phyloP scores from a whole-genome alignment of 2,797 vertebrate species.

The Acestrorhynchus altus region DNA sequence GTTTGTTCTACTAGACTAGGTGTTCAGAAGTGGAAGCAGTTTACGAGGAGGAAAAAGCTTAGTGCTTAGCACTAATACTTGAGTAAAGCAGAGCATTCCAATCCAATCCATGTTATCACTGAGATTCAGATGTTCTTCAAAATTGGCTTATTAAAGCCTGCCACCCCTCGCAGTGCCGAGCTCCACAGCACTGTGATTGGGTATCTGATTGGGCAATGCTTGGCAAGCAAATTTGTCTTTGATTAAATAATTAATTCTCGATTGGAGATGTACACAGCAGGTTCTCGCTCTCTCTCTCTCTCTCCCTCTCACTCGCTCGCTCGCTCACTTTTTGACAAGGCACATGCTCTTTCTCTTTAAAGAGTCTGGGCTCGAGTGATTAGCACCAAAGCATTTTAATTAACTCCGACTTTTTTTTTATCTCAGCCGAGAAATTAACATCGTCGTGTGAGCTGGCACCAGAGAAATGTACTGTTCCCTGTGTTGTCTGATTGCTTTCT shows the following conservation, averaged over 20 bases:
- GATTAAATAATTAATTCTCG: slow-evolving; percentile 59
- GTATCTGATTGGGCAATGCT: slow-evolving; percentile 57
- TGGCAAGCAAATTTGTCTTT: slow-evolving; percentile 57
- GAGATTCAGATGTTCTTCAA: slow-evolving; percentile 52
- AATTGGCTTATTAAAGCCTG: slow-evolving; percentile 55
- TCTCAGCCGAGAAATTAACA: slow-evolving; percentile 51
- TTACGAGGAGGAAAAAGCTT: neutral
- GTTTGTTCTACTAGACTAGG: neutral
- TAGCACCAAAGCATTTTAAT: slow-evolving; percentile 55
- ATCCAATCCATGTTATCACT: slow-evolving; percentile 43
- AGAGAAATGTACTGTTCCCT: slow-evolving; percentile 39
- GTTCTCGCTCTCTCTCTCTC: slow-evolving; percentile 32
- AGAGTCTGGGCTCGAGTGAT: slow-evolving; percentile 53
- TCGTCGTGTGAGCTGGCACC: slow-evolving; percentile 32
- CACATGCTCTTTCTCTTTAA: slow-evolving; percentile 54
- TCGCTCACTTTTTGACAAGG: slow-evolving; percentile 44
- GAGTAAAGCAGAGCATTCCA: slow-evolving; percentile 26
- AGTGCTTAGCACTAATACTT: neutral
- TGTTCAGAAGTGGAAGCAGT: neutral
- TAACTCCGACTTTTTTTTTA: slow-evolving; percentile 46
- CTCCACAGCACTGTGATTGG: slow-evolving; percentile 37
- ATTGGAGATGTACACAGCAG: slow-evolving; percentile 53
- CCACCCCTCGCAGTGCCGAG: slow-evolving; percentile 40
- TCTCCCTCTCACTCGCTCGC: slow-evolving; percentile 13
- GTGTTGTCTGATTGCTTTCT: slow-evolving; percentile 33